phyloP scores from a whole-genome alignment of 2,113 vertebrate species.

The Chionomys nivalis region DNA sequence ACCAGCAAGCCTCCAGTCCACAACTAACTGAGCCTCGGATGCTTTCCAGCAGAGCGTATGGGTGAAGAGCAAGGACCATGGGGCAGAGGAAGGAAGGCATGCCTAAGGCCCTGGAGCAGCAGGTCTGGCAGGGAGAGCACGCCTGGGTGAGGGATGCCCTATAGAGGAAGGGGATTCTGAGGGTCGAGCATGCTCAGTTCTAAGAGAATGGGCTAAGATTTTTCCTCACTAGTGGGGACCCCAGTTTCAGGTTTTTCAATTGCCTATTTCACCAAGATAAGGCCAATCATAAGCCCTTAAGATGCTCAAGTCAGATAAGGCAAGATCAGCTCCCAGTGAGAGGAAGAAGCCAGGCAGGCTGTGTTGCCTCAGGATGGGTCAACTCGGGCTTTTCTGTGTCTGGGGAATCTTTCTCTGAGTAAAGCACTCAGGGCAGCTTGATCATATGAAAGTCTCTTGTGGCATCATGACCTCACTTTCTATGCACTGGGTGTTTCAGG shows the following conservation, averaged over 20 bases:
- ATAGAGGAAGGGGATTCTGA: not conserved
- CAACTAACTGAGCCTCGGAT: no score
- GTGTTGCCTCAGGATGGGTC: not conserved
- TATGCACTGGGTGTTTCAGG: not conserved
- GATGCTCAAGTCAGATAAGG: accelerated
- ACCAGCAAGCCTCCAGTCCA: not conserved
- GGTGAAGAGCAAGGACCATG: accelerated
- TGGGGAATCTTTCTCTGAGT: accelerated
- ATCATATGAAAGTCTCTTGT: accelerated
- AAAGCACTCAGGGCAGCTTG: accelerated
- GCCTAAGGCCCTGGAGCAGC: accelerated
- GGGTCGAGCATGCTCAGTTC: not conserved
- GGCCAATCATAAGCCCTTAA: not conserved
- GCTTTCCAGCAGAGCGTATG: not conserved
- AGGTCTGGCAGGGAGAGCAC: not conserved
- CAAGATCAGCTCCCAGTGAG: not conserved
- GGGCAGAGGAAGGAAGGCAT: not conserved
- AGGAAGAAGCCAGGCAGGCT: accelerated
- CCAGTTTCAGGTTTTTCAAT: not conserved
- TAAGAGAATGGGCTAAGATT: not conserved
- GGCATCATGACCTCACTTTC: accelerated
- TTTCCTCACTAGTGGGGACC: accelerated
- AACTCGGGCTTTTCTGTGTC: not conserved
- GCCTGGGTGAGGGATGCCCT: accelerated
- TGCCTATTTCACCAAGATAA: accelerated